phyloP scores from a whole-genome alignment of 1,140 invertebrate genomes.

The Ceratina japonica region DNA sequence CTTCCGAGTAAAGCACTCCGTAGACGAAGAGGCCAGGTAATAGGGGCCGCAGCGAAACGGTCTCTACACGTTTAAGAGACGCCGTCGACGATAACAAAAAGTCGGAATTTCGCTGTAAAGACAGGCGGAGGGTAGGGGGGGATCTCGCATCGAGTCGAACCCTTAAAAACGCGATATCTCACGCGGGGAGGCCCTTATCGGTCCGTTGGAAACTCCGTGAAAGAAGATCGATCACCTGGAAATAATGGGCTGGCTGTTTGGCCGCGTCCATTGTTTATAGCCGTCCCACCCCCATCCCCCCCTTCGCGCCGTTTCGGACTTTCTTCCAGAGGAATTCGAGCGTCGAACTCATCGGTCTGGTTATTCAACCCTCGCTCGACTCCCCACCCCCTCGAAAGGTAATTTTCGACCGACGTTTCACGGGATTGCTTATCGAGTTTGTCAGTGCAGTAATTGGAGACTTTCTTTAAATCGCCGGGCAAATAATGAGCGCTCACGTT shows the following conservation, averaged over 20 bases:
- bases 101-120: no score
- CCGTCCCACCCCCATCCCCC: background rate
- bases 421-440: slow-evolving; percentile 17
- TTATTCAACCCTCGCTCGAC: background rate
- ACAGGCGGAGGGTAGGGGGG: no score
- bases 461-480: slow-evolving; percentile 24
- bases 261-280: slow-evolving; percentile 40
- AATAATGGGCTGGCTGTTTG: slow-evolving; percentile 31
- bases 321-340: background rate
- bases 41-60: no score
- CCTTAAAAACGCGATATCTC: slow-evolving; percentile 26
- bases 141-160: background rate
- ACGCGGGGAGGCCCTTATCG: slow-evolving; percentile 20
- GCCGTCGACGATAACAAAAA: no score
- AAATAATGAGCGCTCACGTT: slow-evolving; percentile 25
- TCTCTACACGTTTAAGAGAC: background rate
- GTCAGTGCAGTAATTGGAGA: slow-evolving; percentile 13
- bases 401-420: slow-evolving; percentile 3
- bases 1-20: no score
- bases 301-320: background rate
- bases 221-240: slow-evolving; percentile 43
- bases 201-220: background rate
- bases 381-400: background rate
- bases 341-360: background rate
- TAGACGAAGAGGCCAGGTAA: no score